Conservation (phyloP, 2,888 invertebrate genomes). For the Cyaniris semiargus region DNA sequence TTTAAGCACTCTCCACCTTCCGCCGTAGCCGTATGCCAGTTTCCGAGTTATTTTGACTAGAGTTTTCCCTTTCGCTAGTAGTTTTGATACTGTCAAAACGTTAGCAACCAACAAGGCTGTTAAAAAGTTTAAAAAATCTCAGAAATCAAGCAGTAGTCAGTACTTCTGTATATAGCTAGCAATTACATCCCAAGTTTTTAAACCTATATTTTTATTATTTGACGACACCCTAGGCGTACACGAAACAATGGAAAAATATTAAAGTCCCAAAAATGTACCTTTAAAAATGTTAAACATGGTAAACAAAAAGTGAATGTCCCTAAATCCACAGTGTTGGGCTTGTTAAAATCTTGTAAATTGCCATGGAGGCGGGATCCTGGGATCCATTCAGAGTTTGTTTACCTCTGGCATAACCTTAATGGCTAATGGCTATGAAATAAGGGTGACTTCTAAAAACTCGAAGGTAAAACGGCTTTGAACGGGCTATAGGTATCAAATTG, state of each 20-base stretch:
- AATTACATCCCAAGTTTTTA: no score
- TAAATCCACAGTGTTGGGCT: constrained; percentile 37
- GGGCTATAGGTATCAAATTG: constrained; percentile 45
- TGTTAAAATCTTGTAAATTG: constrained; percentile 46
- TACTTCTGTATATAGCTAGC: no score
- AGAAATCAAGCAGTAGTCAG: no score
- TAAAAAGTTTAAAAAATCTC: no score
- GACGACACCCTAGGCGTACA: background rate
- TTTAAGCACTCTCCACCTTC: no score
- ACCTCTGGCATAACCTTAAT: background rate
- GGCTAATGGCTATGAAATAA: background rate
- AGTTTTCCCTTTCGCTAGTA: no score
- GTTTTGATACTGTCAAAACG: no score
- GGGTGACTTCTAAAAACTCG: background rate
- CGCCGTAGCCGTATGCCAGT: no score
- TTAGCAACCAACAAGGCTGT: no score
- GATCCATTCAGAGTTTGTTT: background rate
- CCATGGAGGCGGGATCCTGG: constrained; percentile 36
- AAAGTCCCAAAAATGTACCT: background rate
- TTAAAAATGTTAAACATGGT: constrained; percentile 9
- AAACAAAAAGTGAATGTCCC: constrained; percentile 29
- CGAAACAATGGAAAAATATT: background rate
- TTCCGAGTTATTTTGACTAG: no score
- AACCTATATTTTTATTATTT: background rate
- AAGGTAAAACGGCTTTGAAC: background rate